Conservation (phyloP, 2,888 invertebrate genomes). For the Mythimna loreyi region DNA sequence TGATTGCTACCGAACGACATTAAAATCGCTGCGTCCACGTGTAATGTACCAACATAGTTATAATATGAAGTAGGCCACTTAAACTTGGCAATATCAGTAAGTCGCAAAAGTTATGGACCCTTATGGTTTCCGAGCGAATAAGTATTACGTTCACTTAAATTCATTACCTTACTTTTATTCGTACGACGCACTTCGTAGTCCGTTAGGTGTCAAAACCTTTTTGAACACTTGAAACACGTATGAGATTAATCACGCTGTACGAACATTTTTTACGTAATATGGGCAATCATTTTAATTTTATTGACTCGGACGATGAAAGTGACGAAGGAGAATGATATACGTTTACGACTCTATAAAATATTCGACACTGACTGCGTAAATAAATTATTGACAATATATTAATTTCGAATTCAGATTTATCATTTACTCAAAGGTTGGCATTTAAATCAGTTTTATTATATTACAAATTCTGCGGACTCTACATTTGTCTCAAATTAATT, state of each 20-base stretch:
- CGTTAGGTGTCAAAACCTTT: constrained; percentile 53
- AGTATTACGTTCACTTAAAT: constrained; percentile 51
- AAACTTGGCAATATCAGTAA: constrained; percentile 68
- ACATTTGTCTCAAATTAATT: constrained; percentile 29
- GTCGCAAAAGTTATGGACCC: constrained; percentile 62
- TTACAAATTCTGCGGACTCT: constrained; percentile 25
- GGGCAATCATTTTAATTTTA: constrained; percentile 55
- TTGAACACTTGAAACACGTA: constrained; percentile 26
- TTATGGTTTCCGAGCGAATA: constrained; percentile 53
- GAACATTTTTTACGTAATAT: constrained; percentile 40
- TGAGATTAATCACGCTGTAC: constrained; percentile 39
- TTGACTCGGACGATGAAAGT: constrained; percentile 50
- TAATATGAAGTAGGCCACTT: constrained; percentile 67
- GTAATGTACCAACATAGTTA: constrained; percentile 65
- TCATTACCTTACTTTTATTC: constrained; percentile 39
- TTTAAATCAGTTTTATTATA: constrained; percentile 17
- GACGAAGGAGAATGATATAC: constrained; percentile 53
- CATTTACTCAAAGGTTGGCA: constrained; percentile 9
- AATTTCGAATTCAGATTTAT: constrained; percentile 35
- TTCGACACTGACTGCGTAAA: constrained; percentile 44
- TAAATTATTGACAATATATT: constrained; percentile 41
- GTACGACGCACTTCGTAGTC: constrained; percentile 16
- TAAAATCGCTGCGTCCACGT: constrained; percentile 68
- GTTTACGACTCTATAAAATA: constrained; percentile 54
- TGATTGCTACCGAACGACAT: constrained; percentile 70